These are phyloP conservation scores for Vulpes lagopus DNA, from an alignment of 2,113 vertebrate genomes.

Conservation along the genomic window DNA sequence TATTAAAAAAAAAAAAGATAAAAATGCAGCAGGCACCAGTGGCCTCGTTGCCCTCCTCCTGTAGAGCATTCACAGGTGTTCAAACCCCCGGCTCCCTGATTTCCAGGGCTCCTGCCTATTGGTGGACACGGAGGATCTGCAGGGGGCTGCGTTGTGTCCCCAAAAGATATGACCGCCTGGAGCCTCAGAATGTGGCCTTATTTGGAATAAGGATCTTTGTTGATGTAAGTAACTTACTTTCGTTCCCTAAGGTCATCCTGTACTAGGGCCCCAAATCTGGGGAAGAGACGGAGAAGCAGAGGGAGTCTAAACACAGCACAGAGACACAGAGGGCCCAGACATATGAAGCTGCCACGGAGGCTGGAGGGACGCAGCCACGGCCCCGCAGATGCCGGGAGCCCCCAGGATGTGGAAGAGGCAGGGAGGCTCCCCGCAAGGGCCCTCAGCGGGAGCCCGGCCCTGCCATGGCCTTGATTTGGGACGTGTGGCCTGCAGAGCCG, in stretches of 20 bases:
- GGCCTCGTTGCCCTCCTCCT: background rate
- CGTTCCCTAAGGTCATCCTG: too few relatives aligned
- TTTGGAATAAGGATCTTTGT: background rate
- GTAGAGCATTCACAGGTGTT: rapidly evolving
- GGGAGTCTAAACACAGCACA: too few relatives aligned
- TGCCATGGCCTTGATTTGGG: rapidly evolving
- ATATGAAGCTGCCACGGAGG: background rate
- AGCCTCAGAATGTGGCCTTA: background rate
- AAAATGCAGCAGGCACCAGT: rapidly evolving
- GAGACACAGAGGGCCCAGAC: background rate
- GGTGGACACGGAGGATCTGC: background rate
- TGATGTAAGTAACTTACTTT: background rate
- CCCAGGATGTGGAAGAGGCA: too few relatives aligned
- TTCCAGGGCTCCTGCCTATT: too few relatives aligned
- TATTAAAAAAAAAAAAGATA: too few relatives aligned
- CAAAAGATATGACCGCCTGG: background rate
- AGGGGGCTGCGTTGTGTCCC: rapidly evolving
- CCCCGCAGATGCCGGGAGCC: rapidly evolving
- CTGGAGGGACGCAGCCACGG: too few relatives aligned
- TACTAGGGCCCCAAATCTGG: background rate
- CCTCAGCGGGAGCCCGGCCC: background rate
- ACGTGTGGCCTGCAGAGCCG: background rate
- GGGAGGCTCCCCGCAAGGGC: rapidly evolving
- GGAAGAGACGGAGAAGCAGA: background rate
- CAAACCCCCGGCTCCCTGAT: rapidly evolving